Percentiles rank a stretch among this genome's conserved stretches.
Evolutionary conservation across 2,113 vertebrate species (phyloP).

Genomic region (Muntiacus muntjak): DNA sequence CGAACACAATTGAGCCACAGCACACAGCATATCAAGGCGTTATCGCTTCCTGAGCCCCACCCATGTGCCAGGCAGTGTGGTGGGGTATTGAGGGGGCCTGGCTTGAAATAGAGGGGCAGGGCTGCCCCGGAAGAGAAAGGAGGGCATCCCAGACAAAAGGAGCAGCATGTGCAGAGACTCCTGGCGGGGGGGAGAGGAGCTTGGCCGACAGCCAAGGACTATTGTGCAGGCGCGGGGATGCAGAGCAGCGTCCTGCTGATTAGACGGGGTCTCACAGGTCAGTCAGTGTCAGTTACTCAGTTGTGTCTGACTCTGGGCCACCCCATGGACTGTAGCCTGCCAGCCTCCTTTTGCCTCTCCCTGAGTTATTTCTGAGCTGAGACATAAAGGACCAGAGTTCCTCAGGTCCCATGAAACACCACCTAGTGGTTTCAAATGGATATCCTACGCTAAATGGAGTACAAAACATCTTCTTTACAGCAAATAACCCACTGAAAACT

Average conservation of each 20-base stretch:
- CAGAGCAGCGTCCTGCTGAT: fast-evolving
- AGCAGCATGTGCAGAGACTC: not conserved
- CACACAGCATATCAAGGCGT: fast-evolving
- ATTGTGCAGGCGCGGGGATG: fast-evolving
- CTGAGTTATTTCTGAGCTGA: not conserved
- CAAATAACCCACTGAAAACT: not conserved
- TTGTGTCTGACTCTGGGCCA: not conserved
- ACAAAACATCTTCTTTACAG: not conserved
- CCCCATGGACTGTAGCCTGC: not conserved
- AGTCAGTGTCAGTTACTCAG: not conserved
- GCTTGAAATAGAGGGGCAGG: not conserved
- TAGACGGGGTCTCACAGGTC: fast-evolving
- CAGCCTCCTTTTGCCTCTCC: fast-evolving
- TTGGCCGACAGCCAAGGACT: not conserved
- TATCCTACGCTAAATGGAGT: not conserved
- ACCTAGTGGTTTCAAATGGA: not conserved
- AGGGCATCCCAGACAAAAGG: not conserved
- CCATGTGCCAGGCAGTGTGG: not conserved
- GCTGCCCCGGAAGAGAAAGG: not conserved
- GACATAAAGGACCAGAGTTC: not conserved
- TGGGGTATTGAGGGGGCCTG: not conserved
- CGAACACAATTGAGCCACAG: fast-evolving
- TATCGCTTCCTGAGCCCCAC: not conserved
- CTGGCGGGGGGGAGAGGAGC: fast-evolving
- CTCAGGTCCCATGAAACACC: not conserved